Conservation (phyloP, 2,888 invertebrate species). For the Scaptomyza caliginosa region DNA sequence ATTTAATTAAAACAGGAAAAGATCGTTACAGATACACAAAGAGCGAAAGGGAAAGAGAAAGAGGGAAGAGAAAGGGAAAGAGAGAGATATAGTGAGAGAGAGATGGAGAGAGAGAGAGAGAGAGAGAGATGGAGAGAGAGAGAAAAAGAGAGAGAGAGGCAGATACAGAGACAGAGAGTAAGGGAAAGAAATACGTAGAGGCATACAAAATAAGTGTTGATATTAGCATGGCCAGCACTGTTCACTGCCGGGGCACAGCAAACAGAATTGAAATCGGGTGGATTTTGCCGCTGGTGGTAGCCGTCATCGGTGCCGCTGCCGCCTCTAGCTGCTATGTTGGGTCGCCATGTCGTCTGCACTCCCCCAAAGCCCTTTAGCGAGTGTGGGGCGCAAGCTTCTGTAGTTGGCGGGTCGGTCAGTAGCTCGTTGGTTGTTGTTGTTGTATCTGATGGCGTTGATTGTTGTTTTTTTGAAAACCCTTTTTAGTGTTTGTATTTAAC, state of each 20-base stretch:
- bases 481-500: conserved; percentile 76
- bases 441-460: conserved; percentile 37
- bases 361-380: conserved; percentile 12
- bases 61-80: background rate
- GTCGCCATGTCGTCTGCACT: conserved; percentile 8
- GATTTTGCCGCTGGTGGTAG: conserved; percentile 44
- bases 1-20: too few species aligned
- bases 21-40: too few species aligned
- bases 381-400: conserved; percentile 22
- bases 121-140: too few species aligned
- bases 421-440: conserved; percentile 37
- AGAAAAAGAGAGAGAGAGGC: too few species aligned
- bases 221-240: conserved; percentile 29
- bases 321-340: conserved; percentile 27
- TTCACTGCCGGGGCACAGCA: conserved; percentile 40
- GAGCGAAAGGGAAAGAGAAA: background rate
- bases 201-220: conserved; percentile 4
- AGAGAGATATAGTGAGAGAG: background rate
- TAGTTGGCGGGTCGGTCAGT: conserved; percentile 44
- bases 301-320: conserved; percentile 22
- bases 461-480: conserved; percentile 61
- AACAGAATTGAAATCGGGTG: conserved; percentile 75
- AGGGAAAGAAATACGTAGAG: too few species aligned
- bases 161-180: background rate
- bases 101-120: background rate